Base-by-base conservation (phyloP, 1,140 invertebrate species). In the Eueides isabella region DNA sequence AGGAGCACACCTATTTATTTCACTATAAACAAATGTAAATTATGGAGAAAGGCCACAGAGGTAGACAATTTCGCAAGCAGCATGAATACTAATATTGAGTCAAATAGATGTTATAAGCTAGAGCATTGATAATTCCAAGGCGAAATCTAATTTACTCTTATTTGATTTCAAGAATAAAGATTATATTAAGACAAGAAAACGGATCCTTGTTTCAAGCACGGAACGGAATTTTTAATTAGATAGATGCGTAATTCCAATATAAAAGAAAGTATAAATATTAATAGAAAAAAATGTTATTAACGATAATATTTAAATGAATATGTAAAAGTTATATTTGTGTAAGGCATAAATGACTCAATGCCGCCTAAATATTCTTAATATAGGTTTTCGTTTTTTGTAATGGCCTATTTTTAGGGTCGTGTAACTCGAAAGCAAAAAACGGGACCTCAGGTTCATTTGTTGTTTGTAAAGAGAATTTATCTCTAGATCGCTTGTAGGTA, bases 21-120 rank as follows among this genome's bases (percentile, higher is more conserved):
- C 55, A 55, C 48, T 74, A 66, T 71, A 74, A 69, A 72, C 72
- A 74, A 74, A 80, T 78, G 79, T 74, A 76, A 76, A 78, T 80
- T 74, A 55, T 41, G 69, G 74, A 78, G 76, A 80, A 80, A 80
- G 79, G 74, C 72, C 65, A 72, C 70, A 67, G 23, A 67, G 67
- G 67, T 69, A 72, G 69, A 70, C 71, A 31, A 71, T 72, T 72
- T 76, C 64, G 74, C 76, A 77, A 75, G 64, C 74, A 66, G 68
- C 68, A 68, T 48, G 72, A 71, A 68, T 78, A 78, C 70, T 74
- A 76, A 78, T 75, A 66, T 78, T 71, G 76, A 72, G 64, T 30
- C 61, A 71, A 41, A 75, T 66, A 68, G 61, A 67, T 72, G 74
- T 41, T 76, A 76, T 76, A 68, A 76, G 74, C 61, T 76, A 67